Base-by-base conservation (phyloP, 1,140 invertebrate genomes). In the Tetranychus urticae region DNA sequence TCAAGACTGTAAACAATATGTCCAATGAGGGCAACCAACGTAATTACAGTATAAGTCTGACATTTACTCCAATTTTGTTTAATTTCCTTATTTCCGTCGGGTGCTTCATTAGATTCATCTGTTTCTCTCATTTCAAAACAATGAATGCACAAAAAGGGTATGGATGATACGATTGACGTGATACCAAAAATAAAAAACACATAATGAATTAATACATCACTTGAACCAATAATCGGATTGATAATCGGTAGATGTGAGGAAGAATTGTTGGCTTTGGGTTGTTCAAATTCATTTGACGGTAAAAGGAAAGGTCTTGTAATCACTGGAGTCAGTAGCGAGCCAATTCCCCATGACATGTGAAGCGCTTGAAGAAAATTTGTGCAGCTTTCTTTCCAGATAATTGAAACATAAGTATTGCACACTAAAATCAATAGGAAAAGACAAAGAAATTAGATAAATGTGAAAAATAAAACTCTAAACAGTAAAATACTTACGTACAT, bases 301-400 rank as follows among this genome's bases (percentile, higher is more conserved):
- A 57, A 57, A 8, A 77, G 67, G 62, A 77, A 78, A 0, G 72
- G 72, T 31, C 70, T 70, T 5, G 74, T 71, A 37, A 78, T 63
- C 2, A 77, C 67, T 8, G 77, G 77, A n/a, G 76, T 74, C 45
- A 77, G 64, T 61, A 77, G 76, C 2, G 75, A 74, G 37, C 77
- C 77, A 42, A 77, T 61, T 31, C 74, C 76, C 70, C 77, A 77
- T 33, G 71, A 72, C 66, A 77, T 77, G 62, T 78, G 77, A 35
- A 78, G 61, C 3, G 73, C 68, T 66, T 78, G 77, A 62, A 78
- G 72, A 61, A 74, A 77, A 8, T 75, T 75, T 1, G 70, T 71
- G 65, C 74, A 75, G 52, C 72, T 69, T 54, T 71, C 69, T 10
- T 73, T 72, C 76, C 76, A 78, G 7, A 77, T 68, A 57, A 73